These are phyloP conservation scores for Hypotaenidia philippensis DNA, from an alignment of 2,797 vertebrate genomes.

Conservation along the genomic window DNA sequence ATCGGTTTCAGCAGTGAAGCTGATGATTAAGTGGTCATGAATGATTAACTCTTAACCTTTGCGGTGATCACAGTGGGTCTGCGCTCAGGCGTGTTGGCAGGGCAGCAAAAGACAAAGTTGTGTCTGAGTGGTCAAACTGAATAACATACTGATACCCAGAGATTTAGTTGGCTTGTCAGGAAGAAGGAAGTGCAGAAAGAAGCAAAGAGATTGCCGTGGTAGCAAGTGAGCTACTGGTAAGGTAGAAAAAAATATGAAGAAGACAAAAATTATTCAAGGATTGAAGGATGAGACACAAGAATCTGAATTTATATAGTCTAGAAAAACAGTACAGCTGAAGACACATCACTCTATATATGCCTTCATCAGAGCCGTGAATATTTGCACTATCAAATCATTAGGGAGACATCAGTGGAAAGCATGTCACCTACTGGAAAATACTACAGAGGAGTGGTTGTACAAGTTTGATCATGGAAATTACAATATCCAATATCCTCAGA, in stretches of 20 bases:
- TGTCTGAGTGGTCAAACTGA: not conserved
- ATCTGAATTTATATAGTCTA: not conserved
- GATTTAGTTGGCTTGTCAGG: not conserved
- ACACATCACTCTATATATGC: not conserved
- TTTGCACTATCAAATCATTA: not conserved
- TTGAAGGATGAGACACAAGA: not conserved
- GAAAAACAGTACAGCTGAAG: not conserved
- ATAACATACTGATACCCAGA: not conserved
- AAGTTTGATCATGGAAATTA: not conserved
- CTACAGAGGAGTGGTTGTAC: not conserved
- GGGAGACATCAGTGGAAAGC: not conserved
- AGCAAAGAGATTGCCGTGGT: not conserved
- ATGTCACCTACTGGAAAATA: not conserved
- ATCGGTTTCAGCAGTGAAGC: not conserved
- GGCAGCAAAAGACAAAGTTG: not conserved
- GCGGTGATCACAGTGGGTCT: fast-evolving
- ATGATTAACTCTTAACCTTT: not conserved
- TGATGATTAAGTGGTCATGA: not conserved
- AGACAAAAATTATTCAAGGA: not conserved
- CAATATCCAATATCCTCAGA: not conserved
- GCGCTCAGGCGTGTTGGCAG: not conserved
- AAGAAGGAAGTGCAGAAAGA: not conserved
- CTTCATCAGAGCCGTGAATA: not conserved
- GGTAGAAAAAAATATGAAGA: not conserved
- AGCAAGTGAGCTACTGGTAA: not conserved